Base-by-base conservation (phyloP, 2,888 invertebrate genomes). In the Rhabditoides inermis region DNA sequence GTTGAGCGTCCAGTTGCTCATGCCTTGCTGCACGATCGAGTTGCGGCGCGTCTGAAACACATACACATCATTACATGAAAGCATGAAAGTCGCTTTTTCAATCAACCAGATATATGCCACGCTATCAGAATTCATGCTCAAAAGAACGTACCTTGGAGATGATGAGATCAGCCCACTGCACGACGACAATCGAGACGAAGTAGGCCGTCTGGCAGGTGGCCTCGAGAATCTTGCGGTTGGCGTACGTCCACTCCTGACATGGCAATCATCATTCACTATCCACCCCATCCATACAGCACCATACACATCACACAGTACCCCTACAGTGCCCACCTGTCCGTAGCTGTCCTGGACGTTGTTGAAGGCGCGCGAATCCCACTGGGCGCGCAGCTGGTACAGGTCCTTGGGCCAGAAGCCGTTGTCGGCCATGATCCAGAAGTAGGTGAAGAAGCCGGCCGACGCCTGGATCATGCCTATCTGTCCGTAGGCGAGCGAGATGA, bases 381-480 rank as follows among this genome's bases (percentile, higher is more conserved):
- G 85, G 81, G 90, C 89, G 78, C 98, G 86, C 77, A 98, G 87
- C 65, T 95, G 95, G 78, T 94, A 87, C 70, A 98, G 84, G 73
- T 84, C 83, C 77, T 82, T 77, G 2, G 94, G 92, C 78, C 90
- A 83, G 84, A 98, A 98, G 69, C 98, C 98, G 80, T 95, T 95
- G 79, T 95, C 95, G 82, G 91, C 95, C 92, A 98, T 90, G 79
- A 98, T 98, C 73, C 98, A 94, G 81, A 95, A 94, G 83, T 98
- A 98, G 51, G 91, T 89, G 83, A 94, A 98, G 87, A 98, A 98
- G 28, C 95, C 98, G 65, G 94, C 95, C n/a, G 91, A 89, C 47
- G 95, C 95, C 58, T 98, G 98, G 81, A 98, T 98, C 92, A 98
- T 95, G 77, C 98, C 98, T 80, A 98, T 95, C 81, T 98, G 98